Conservation (phyloP, 2,888 invertebrate genomes). For the Arge pagana region DNA sequence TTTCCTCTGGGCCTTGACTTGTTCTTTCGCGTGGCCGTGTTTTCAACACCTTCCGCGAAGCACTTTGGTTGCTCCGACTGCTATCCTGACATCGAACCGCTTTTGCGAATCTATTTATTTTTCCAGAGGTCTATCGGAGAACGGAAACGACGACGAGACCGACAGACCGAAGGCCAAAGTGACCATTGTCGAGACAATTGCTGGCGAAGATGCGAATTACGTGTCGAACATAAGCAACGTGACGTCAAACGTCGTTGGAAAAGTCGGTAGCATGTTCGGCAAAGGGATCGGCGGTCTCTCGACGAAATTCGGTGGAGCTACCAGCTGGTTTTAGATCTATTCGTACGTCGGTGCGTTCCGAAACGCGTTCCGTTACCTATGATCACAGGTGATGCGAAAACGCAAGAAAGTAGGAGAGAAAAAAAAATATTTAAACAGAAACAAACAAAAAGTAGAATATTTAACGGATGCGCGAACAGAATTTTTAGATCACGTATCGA, state of each 20-base stretch:
- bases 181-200: slow-evolving; percentile 65
- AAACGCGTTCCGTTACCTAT: neutral
- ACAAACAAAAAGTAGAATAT: neutral
- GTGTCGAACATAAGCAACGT: slow-evolving; percentile 79
- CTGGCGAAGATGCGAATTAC: slow-evolving; percentile 72
- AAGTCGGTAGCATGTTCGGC: slow-evolving; percentile 88
- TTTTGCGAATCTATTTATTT: too few relatives aligned
- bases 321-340: slow-evolving; percentile 77
- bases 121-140: slow-evolving; percentile 54
- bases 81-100: too few relatives aligned
- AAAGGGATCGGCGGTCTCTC: slow-evolving; percentile 89
- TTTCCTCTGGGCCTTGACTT: too few relatives aligned
- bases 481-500: too few relatives aligned
- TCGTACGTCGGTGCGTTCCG: neutral
- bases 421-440: neutral
- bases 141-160: slow-evolving; percentile 66
- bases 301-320: slow-evolving; percentile 83
- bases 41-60: too few relatives aligned
- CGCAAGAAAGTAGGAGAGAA: neutral
- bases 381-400: neutral
- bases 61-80: too few relatives aligned
- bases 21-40: too few relatives aligned
- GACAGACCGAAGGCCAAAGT: slow-evolving; percentile 65
- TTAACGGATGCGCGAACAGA: neutral
- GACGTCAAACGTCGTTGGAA: slow-evolving; percentile 83